phyloP scores from a whole-genome alignment of 2,888 invertebrate species.

The Diaphora mendica region DNA sequence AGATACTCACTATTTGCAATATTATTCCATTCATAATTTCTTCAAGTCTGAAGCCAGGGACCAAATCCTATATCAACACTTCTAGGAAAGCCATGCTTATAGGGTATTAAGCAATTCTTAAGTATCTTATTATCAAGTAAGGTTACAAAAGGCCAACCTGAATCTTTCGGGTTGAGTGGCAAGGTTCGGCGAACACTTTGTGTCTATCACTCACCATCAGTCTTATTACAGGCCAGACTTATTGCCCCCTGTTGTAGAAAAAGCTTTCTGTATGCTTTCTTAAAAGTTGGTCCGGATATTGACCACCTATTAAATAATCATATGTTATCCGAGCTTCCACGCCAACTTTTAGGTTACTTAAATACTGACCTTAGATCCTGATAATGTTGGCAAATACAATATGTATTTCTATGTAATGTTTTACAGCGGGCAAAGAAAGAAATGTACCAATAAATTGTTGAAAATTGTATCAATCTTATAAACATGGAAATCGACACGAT shows the following conservation, averaged over 20 bases:
- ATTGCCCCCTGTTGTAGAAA: too few species aligned
- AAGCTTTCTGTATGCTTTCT: neutral
- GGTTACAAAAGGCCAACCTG: too few species aligned
- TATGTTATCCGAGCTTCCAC: neutral
- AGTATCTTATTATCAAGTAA: too few species aligned
- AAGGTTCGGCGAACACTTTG: neutral
- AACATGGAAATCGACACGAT: constrained; percentile 45
- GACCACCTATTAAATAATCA: neutral
- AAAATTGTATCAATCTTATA: constrained; percentile 28
- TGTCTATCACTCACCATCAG: neutral
- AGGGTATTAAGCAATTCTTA: neutral
- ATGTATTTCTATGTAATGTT: neutral
- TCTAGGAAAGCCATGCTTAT: neutral
- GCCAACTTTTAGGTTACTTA: neutral
- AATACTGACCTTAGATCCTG: neutral
- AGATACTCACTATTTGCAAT: too few species aligned
- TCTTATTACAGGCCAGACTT: too few species aligned
- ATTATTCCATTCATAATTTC: neutral
- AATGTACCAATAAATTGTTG: constrained; percentile 35
- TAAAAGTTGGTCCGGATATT: too few species aligned
- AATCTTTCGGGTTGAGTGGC: too few species aligned
- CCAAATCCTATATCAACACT: neutral
- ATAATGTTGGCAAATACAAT: neutral
- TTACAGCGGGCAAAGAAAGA: constrained; percentile 7
- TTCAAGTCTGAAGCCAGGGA: neutral